Percentiles rank a stretch among this genome's conserved stretches.
Conservation (phyloP, 2,113 vertebrate species). For the Dinomys branickii region DNA sequence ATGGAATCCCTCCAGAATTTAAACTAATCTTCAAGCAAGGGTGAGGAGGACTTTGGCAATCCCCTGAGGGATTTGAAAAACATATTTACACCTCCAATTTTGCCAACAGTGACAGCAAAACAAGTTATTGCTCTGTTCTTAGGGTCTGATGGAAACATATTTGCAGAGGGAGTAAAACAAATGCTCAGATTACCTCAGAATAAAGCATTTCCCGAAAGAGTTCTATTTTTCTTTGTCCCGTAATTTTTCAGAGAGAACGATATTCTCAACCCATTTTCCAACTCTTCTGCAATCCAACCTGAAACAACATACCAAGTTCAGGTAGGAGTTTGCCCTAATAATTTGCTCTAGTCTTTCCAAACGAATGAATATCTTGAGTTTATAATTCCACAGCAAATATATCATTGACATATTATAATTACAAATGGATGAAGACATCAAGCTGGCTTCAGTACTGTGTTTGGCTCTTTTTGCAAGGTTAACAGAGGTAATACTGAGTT, state of each 20-base stretch:
- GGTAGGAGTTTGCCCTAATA: neutral
- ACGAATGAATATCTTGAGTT: conserved; percentile 56
- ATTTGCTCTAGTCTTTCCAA: neutral
- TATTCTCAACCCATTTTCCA: neutral
- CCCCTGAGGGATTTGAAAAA: conserved; percentile 57
- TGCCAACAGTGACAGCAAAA: conserved; percentile 67
- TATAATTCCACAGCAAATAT: conserved; percentile 59
- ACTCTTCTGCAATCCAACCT: neutral
- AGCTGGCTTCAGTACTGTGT: conserved; percentile 51
- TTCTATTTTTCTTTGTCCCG: neutral
- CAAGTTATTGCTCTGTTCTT: conserved; percentile 60
- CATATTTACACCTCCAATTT: conserved; percentile 65
- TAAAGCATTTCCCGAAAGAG: conserved; percentile 30
- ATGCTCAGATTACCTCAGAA: conserved; percentile 57
- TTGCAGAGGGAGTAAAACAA: conserved; percentile 67
- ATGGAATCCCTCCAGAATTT: conserved; percentile 40
- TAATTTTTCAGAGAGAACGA: neutral
- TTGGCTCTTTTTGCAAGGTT: conserved; percentile 45
- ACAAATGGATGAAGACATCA: conserved; percentile 65
- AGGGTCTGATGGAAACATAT: conserved; percentile 52
- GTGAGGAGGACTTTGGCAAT: conserved; percentile 18
- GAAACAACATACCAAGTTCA: neutral
- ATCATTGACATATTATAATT: conserved; percentile 60
- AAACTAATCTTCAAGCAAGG: conserved; percentile 41
- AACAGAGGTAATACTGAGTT: conserved; percentile 49